Percentiles rank a stretch among this genome's conserved stretches.
Conservation (phyloP, 2,888 invertebrate genomes). For the Pristionchus arcanus region DNA sequence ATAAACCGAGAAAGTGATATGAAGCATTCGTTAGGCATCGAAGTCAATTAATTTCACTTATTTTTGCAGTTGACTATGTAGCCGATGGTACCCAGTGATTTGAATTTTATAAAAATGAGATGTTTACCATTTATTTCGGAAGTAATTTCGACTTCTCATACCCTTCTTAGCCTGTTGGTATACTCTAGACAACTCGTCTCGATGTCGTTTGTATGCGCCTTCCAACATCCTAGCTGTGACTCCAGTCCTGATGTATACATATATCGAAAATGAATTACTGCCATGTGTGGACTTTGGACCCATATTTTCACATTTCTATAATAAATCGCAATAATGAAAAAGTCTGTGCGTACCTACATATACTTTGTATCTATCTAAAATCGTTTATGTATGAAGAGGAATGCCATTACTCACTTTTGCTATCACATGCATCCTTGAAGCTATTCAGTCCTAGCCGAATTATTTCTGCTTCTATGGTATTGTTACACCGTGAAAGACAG, state of each 20-base stretch:
- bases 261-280: too few relatives aligned
- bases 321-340: too few relatives aligned
- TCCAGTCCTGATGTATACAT: neutral
- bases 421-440: constrained; percentile 22
- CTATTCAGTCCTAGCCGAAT: constrained; percentile 14
- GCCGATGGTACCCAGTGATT: too few relatives aligned
- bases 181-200: constrained; percentile 4
- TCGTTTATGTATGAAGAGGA: neutral
- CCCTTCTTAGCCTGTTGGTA: constrained; percentile 11
- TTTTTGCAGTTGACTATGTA: too few relatives aligned
- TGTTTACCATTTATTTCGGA: too few relatives aligned
- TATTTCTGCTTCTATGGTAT: constrained; percentile 40
- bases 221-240: constrained; percentile 21
- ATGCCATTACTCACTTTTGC: neutral
- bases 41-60: too few relatives aligned
- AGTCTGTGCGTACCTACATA: too few relatives aligned
- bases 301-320: too few relatives aligned
- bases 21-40: too few relatives aligned
- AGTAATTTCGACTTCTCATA: neutral
- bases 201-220: neutral
- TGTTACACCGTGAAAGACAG: constrained; percentile 45
- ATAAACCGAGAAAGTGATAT: too few relatives aligned
- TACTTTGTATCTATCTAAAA: neutral
- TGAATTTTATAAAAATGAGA: too few relatives aligned
- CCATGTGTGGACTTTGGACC: too few relatives aligned